Base-by-base conservation (phyloP, 2,888 invertebrate genomes). In the Ferdinandea cuprea region DNA sequence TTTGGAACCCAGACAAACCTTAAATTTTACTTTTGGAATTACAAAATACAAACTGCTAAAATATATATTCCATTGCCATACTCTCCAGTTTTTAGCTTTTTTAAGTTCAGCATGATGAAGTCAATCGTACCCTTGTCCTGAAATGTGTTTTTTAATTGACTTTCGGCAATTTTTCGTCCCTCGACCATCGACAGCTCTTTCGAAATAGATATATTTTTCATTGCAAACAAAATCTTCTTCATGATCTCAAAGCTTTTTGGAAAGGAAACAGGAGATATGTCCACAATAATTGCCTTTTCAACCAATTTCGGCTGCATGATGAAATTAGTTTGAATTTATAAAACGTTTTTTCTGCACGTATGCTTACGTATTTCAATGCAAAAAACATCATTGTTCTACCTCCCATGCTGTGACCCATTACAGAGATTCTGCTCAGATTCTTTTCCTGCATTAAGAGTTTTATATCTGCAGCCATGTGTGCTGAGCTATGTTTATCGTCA, bases 331-430 rank as follows among this genome's bases (percentile, higher is more conserved):
- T n/a, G n/a, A n/a, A n/a, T n/a, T 42, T 54, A 68, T 42, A 11
- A 13, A 5, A 50, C 32, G 9, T 28, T 3, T 2, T 8, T 32
- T 44, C 4, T 0, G 30, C n/a, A 44, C 0, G 9, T 4, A 25
- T 44, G 85, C 91, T 86, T 91, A 95, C 95, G 91, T 94, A 92
- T 89, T 93, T 92, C 58, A 98, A 92, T 42, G 98, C 95, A 66
- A 96, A 92, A 66, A 94, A 93, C 98, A 98, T 98, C 87, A 95
- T 95, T 6, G 96, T 93, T 81, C 97, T 94, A n/a, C 98, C 99
- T 17, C 98, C 98, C 97, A 99, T 97, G 86, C 98, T 98, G 90
- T 99, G 98, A 0, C 98, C 98, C 87, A 99, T 90, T 15, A 97
- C 88, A 3, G 94, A 92, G 1, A 94, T 93, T 89, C 94, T 94